Evolutionary conservation across 1,140 invertebrate species (phyloP).

Genomic region (Procambarus clarkii): DNA sequence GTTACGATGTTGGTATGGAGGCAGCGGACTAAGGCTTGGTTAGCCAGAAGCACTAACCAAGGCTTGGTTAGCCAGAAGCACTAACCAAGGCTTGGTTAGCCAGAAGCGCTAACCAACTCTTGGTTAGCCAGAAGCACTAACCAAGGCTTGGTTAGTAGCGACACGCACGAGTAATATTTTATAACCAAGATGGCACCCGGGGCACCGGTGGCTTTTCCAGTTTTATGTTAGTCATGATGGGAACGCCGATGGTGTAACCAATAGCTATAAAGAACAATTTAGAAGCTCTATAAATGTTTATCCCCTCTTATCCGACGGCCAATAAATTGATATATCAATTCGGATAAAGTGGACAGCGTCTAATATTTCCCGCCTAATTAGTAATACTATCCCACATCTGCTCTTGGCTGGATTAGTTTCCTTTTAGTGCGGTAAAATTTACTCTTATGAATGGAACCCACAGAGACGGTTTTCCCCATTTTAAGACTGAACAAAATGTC

Average conservation of each 20-base stretch:
- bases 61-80: too few species aligned
- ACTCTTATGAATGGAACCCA: slow-evolving; percentile 59
- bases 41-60: too few species aligned
- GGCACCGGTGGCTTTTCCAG: slow-evolving; percentile 23
- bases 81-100: too few species aligned
- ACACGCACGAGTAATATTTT: slow-evolving; percentile 46
- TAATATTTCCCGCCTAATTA: slow-evolving; percentile 69
- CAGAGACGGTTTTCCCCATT: slow-evolving; percentile 51
- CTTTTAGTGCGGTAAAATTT: slow-evolving; percentile 47
- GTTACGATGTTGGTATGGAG: too few species aligned
- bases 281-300: slow-evolving; percentile 69
- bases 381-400: slow-evolving; percentile 58
- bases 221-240: slow-evolving; percentile 61
- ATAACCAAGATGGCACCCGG: slow-evolving; percentile 8
- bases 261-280: slow-evolving; percentile 68
- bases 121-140: too few species aligned
- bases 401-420: slow-evolving; percentile 62
- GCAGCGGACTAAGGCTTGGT: too few species aligned
- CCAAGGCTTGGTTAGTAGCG: background rate
- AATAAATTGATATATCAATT: slow-evolving; percentile 70
- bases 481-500: slow-evolving; percentile 33
- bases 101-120: too few species aligned
- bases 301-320: slow-evolving; percentile 23
- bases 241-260: slow-evolving; percentile 59
- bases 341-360: slow-evolving; percentile 68